Base-by-base conservation (phyloP, 2,113 vertebrate species). In the Amia ocellicauda region DNA sequence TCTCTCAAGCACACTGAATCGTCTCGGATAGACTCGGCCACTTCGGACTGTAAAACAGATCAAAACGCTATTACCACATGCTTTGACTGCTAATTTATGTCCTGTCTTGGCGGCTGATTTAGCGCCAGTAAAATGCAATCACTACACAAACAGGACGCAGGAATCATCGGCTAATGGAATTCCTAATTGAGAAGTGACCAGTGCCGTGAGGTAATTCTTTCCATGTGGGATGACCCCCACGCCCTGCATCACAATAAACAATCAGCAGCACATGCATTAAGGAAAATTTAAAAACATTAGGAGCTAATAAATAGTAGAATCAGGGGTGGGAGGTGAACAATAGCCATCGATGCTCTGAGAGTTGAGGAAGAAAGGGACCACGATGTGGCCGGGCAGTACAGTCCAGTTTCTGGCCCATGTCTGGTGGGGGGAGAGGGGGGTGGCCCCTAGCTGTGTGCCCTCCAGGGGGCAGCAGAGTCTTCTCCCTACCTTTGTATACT, bases 81-180 rank as follows among this genome's bases (percentile, higher is more conserved):
- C 88, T 89, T 86, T 89, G 85, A 88, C 82, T 88, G 86, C 91
- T 97, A 97, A 96, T 97, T 98, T 96, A 95, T 92, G 93, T 86
- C 86, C 86, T 75, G 89, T 88, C 90, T 69, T 69, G 77, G 74
- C 80, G 60, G 50, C 91, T 97, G 94, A 98, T 98, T 96, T 98
- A 98, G 84, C 87, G 84, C 82, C 85, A 80, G 83, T 81, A 83
- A 92, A 94, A 94, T 83, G 91, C 88, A 89, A 90, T 89, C 85
- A 76, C 83, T 90, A 90, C 90, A 92, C 87, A 91, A 90, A 92
- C 87, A 92, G 85, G 89, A 85, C 84, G 82, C 80, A 88, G 83
- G 89, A 93, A 93, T 92, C 93, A 93, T 94, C 87, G 85, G 81
- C 93, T 98, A 99, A 99, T 99, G 96, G 94, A 96, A 90, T 82